A percentile compares a stretch with the other conserved stretches of the same genome.
phyloP scores from a whole-genome alignment of 2,888 invertebrate genomes.

The Dryococelus australis region DNA sequence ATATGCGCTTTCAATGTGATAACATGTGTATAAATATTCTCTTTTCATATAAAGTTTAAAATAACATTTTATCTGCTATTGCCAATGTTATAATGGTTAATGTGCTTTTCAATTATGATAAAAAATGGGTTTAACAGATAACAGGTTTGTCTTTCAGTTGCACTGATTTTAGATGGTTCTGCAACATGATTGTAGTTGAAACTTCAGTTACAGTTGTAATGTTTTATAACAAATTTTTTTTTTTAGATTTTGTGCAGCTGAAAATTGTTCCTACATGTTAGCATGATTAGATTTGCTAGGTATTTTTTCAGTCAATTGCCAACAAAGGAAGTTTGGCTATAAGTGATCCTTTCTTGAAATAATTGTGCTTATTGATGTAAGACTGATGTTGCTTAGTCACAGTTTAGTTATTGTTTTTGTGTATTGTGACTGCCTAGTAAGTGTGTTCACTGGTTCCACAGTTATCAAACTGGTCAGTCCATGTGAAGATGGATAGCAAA shows the following conservation, averaged over 20 bases:
- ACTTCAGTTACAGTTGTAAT: not conserved
- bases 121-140: not conserved
- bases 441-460: not conserved
- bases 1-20: slow-evolving; percentile 39
- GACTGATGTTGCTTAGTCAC: slow-evolving; percentile 38
- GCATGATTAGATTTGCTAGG: not conserved
- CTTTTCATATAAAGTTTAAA: slow-evolving; percentile 32
- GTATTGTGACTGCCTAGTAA: slow-evolving; percentile 9
- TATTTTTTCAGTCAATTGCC: not conserved
- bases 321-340: not conserved
- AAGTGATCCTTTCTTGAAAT: slow-evolving; percentile 16
- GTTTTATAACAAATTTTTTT: not conserved
- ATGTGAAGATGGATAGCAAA: slow-evolving; percentile 11
- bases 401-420: slow-evolving; percentile 22
- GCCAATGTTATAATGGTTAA: not conserved
- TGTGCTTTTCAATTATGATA: slow-evolving; percentile 19
- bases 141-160: not conserved
- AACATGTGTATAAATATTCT: slow-evolving; percentile 31
- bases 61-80: slow-evolving; percentile 23
- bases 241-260: not conserved
- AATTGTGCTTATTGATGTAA: slow-evolving; percentile 39
- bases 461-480: not conserved
- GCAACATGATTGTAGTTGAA: not conserved
- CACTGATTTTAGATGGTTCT: not conserved
- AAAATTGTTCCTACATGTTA: slow-evolving; percentile 1